A percentile compares a stretch with the other conserved stretches of the same genome.
Evolutionary conservation across 1,140 invertebrate species (phyloP).

Genomic region (Phymastichus coffea): DNA sequence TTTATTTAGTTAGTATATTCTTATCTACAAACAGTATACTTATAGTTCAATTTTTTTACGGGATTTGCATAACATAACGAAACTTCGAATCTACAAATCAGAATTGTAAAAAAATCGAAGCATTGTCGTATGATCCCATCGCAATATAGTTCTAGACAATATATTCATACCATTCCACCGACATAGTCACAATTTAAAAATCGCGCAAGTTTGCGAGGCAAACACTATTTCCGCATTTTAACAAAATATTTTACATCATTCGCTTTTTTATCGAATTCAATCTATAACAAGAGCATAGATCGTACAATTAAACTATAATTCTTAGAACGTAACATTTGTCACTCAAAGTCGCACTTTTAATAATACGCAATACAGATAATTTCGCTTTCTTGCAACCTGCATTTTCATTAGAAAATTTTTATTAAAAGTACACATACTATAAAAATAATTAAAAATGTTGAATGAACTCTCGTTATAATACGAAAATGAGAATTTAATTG

Average conservation of each 20-base stretch:
- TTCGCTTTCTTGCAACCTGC: slow-evolving; percentile 10
- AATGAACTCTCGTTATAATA: too few relatives aligned
- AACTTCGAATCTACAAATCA: slow-evolving; percentile 11
- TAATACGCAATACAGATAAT: slow-evolving; percentile 17
- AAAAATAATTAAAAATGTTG: too few relatives aligned
- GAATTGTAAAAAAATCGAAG: slow-evolving; percentile 20
- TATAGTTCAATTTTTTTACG: slow-evolving; percentile 20
- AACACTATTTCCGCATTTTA: slow-evolving; percentile 13
- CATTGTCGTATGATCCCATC: slow-evolving; percentile 11
- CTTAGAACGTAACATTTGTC: slow-evolving; percentile 21
- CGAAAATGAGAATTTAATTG: too few relatives aligned
- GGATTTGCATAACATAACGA: slow-evolving; percentile 14
- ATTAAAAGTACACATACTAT: too few relatives aligned
- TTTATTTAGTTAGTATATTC: slow-evolving; percentile 25
- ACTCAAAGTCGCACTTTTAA: slow-evolving; percentile 10
- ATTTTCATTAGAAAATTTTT: too few relatives aligned
- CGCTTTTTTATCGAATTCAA: slow-evolving; percentile 15
- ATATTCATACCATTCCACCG: neutral
- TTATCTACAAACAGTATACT: slow-evolving; percentile 30
- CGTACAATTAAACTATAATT: slow-evolving; percentile 23
- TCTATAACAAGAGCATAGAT: slow-evolving; percentile 21
- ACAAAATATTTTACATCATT: slow-evolving; percentile 29
- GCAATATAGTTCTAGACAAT: slow-evolving; percentile 11
- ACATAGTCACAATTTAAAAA: slow-evolving; percentile 14
- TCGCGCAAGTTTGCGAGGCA: neutral